Evolutionary conservation across 1,140 invertebrate species (phyloP).

Genomic region (Dolichoris vasculosae): DNA sequence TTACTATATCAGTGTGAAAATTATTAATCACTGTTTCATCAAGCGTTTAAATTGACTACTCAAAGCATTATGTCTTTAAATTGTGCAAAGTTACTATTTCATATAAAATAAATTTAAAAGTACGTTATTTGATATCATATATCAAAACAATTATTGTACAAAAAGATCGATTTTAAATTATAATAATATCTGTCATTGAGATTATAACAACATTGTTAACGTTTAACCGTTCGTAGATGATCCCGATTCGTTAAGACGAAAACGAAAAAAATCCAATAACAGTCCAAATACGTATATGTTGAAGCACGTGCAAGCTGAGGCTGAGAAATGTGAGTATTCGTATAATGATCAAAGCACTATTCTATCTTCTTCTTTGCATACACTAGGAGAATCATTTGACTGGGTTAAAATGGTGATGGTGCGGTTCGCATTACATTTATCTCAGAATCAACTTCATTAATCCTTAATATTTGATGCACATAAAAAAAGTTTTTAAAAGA

Average conservation of each 20-base stretch:
- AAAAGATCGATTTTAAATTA: not conserved
- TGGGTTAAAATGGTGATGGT: constrained; percentile 48
- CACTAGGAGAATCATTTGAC: constrained; percentile 20
- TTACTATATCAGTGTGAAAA: not conserved
- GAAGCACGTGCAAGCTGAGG: constrained; percentile 74
- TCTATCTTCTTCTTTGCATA: constrained; percentile 26
- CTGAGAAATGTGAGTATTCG: constrained; percentile 77
- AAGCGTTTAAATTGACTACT: not conserved
- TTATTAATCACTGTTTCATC: not conserved
- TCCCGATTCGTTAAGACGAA: constrained; percentile 61
- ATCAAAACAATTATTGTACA: not conserved
- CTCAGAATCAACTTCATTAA: constrained; percentile 43
- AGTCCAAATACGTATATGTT: constrained; percentile 74
- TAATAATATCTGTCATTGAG: not conserved
- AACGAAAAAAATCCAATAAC: constrained; percentile 74
- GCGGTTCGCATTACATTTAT: constrained; percentile 45
- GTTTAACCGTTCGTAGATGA: constrained; percentile 57
- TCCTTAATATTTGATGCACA: not conserved
- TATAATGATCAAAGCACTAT: constrained; percentile 41
- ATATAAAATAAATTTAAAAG: not conserved
- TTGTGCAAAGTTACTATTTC: too few relatives aligned
- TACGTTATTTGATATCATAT: not conserved
- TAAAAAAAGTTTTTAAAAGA: not conserved
- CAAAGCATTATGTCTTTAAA: too few relatives aligned
- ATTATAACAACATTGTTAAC: constrained; percentile 30